A percentile compares a stretch with the other conserved stretches of the same genome.
Conservation (phyloP, 2,888 invertebrate species). For the Tetramorium bicarinatum region DNA sequence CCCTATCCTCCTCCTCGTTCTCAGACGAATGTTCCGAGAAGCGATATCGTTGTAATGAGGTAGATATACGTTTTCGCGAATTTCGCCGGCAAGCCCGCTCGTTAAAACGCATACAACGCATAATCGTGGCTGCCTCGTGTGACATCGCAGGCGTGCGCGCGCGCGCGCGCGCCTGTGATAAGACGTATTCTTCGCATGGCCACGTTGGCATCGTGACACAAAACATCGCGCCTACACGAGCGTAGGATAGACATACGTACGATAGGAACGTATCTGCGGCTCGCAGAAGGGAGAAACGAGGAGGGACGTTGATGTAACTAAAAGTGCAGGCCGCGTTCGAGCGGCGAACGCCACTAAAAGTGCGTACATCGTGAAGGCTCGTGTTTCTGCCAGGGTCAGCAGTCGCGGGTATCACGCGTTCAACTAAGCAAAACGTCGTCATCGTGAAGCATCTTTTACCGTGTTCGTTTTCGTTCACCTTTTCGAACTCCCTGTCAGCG, state of each 20-base stretch:
- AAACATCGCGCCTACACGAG: slow-evolving; percentile 47
- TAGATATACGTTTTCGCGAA: slow-evolving; percentile 50
- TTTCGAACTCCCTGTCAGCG: not conserved
- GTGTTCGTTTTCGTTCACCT: slow-evolving; percentile 11
- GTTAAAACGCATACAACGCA: slow-evolving; percentile 48
- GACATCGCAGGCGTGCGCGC: slow-evolving; percentile 23
- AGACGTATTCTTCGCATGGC: slow-evolving; percentile 25
- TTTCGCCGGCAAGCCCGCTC: slow-evolving; percentile 24
- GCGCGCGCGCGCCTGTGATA: slow-evolving; percentile 22
- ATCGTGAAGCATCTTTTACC: slow-evolving; percentile 27
- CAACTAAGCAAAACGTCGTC: slow-evolving; percentile 61
- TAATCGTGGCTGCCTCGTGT: slow-evolving; percentile 34
- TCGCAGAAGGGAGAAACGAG: not conserved
- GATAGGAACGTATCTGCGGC: not conserved
- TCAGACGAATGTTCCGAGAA: slow-evolving; percentile 33
- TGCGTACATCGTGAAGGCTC: slow-evolving; percentile 72
- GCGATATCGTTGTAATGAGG: slow-evolving; percentile 46
- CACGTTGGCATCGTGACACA: slow-evolving; percentile 50
- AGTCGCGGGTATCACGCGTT: slow-evolving; percentile 69
- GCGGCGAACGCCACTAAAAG: slow-evolving; percentile 67
- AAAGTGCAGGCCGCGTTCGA: slow-evolving; percentile 51
- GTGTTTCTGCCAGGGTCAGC: slow-evolving; percentile 71
- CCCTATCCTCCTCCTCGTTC: slow-evolving; percentile 6
- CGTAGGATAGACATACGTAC: not conserved
- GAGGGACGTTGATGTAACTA: slow-evolving; percentile 26